A percentile compares a stretch with the other conserved stretches of the same genome.
These are phyloP conservation scores for Gasteruption jaculator DNA, from an alignment of 2,888 invertebrate species.

Conservation along the genomic window DNA sequence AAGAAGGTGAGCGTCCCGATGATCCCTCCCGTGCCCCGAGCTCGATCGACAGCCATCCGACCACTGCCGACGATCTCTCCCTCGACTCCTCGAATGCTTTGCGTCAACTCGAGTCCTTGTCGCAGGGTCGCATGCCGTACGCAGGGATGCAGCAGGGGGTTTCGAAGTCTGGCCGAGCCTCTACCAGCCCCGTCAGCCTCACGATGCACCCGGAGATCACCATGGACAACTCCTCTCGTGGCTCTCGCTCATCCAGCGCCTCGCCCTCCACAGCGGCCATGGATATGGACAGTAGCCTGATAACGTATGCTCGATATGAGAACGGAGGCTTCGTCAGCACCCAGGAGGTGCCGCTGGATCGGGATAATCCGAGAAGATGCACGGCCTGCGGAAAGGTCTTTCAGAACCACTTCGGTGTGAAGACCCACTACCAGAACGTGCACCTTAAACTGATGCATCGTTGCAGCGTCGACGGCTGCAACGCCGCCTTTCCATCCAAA, in stretches of 20 bases:
- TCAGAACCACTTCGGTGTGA: constrained; percentile 88
- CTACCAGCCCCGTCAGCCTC: constrained; percentile 60
- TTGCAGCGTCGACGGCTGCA: constrained; percentile 91
- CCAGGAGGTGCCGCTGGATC: constrained; percentile 84
- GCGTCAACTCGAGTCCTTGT: constrained; percentile 73
- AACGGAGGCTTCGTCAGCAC: constrained; percentile 70
- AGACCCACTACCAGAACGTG: constrained; percentile 92
- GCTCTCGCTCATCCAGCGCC: constrained; percentile 51
- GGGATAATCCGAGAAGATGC: constrained; percentile 87
- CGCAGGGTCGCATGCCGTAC: constrained; percentile 62
- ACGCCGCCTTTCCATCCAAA: constrained; percentile 91
- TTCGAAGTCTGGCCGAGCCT: constrained; percentile 59
- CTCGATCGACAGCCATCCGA: constrained; percentile 57
- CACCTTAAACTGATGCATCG: constrained; percentile 94
- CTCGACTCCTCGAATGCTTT: constrained; percentile 62
- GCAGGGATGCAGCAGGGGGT: constrained; percentile 39
- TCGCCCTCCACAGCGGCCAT: constrained; percentile 50
- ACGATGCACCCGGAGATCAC: constrained; percentile 46
- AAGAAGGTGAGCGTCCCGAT: constrained; percentile 45
- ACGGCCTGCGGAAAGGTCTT: constrained; percentile 90
- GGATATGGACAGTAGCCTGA: constrained; percentile 49
- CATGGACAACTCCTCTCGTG: constrained; percentile 49
- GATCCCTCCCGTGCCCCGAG: constrained; percentile 52
- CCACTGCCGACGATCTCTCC: constrained; percentile 56
- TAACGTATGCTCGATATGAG: constrained; percentile 67